Evolutionary conservation across 2,888 invertebrate genomes (phyloP).

Genomic region (Nipponacmea schrenckii): DNA sequence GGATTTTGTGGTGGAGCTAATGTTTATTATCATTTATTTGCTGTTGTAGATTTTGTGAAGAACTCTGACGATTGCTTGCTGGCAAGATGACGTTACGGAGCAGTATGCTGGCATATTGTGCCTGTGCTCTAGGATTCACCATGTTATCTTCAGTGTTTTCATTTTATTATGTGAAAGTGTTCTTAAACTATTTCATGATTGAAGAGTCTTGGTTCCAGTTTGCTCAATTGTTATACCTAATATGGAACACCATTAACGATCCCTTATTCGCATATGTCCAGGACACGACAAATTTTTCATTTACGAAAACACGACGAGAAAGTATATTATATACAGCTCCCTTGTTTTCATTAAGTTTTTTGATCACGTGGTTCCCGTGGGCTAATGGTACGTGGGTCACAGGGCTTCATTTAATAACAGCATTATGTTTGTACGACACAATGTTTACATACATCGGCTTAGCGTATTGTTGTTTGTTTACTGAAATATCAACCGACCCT

Average conservation of each 20-base stretch:
- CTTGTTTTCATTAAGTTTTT: slow-evolving; percentile 64
- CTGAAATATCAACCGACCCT: slow-evolving; percentile 63
- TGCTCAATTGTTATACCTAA: slow-evolving; percentile 67
- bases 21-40: no score
- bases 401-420: slow-evolving; percentile 68
- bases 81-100: slow-evolving; percentile 14
- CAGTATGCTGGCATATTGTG: slow-evolving; percentile 47
- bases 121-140: slow-evolving; percentile 47
- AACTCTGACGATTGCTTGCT: background rate
- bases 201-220: slow-evolving; percentile 68
- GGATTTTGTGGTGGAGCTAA: no score
- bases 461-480: slow-evolving; percentile 65
- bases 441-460: slow-evolving; percentile 67
- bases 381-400: slow-evolving; percentile 49
- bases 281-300: slow-evolving; percentile 52
- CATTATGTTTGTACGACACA: slow-evolving; percentile 69
- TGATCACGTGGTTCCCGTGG: slow-evolving; percentile 66
- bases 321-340: slow-evolving; percentile 68
- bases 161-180: slow-evolving; percentile 70
- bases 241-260: slow-evolving; percentile 70
- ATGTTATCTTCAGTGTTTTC: slow-evolving; percentile 63
- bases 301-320: slow-evolving; percentile 64
- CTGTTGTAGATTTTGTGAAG: no score
- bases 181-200: slow-evolving; percentile 67
- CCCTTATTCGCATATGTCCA: slow-evolving; percentile 69